Evolutionary conservation across 2,888 invertebrate species (phyloP).

Genomic region (Eremobia ochroleuca): DNA sequence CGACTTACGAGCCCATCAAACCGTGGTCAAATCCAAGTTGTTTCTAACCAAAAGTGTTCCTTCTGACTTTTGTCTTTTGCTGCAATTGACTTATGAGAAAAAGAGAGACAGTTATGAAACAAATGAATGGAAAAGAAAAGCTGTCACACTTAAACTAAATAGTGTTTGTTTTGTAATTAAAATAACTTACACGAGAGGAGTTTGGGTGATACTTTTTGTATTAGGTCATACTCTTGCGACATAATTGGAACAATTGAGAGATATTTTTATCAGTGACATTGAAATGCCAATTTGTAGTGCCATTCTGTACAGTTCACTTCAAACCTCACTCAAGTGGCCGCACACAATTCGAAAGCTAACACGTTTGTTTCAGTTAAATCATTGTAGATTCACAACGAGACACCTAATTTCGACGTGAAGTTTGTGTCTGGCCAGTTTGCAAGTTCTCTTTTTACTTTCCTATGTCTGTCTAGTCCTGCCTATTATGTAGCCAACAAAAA

Average conservation of each 20-base stretch:
- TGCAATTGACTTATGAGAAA: not conserved
- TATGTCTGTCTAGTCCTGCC: not conserved
- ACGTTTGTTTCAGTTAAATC: not conserved
- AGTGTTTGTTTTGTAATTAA: conserved; percentile 16
- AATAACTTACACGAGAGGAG: not conserved
- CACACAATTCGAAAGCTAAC: not conserved
- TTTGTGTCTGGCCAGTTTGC: not conserved
- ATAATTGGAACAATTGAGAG: not conserved
- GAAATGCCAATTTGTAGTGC: not conserved
- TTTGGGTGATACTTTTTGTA: not conserved
- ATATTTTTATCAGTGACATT: not conserved
- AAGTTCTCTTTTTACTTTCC: not conserved
- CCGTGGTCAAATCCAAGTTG: not conserved
- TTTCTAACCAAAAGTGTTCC: not conserved
- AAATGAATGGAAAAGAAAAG: conserved; percentile 10
- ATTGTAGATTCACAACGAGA: not conserved
- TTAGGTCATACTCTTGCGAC: too few relatives aligned
- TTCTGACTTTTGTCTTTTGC: conserved; percentile 11
- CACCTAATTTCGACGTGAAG: not conserved
- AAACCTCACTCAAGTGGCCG: not conserved
- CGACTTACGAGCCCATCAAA: too few relatives aligned
- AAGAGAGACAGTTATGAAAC: not conserved
- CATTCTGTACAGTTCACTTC: not conserved
- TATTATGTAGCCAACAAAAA: not conserved
- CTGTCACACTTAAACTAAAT: conserved; percentile 10